Evolutionary conservation across 2,888 invertebrate species (phyloP).

Genomic region (Orthosia gothica): DNA sequence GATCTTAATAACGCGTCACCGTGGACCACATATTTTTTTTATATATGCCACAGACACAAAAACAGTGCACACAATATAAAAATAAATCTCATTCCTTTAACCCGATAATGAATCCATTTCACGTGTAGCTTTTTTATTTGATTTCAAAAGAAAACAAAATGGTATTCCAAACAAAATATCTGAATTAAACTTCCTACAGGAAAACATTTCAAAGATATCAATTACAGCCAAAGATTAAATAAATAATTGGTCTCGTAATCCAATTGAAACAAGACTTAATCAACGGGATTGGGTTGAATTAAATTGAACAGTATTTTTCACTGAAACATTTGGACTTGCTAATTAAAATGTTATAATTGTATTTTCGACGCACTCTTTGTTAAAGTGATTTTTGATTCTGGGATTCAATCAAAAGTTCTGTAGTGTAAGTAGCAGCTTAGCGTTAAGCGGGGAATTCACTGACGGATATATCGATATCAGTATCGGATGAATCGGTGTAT

Average conservation of each 20-base stretch:
- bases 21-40: too few relatives aligned
- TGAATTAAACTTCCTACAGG: background rate
- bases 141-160: background rate
- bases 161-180: background rate
- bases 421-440: background rate
- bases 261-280: conserved; percentile 40
- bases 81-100: too few relatives aligned
- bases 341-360: conserved; percentile 25
- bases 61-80: background rate
- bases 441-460: too few relatives aligned
- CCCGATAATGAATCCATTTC: background rate
- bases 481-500: too few relatives aligned
- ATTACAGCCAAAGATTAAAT: conserved; percentile 32
- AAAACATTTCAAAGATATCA: conserved; percentile 20
- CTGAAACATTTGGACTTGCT: conserved; percentile 15
- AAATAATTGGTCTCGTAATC: conserved; percentile 33
- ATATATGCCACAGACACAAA: too few relatives aligned
- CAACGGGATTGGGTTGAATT: conserved; percentile 12
- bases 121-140: background rate
- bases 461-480: too few relatives aligned
- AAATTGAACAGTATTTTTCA: conserved; percentile 19
- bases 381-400: background rate
- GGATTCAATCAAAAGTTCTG: background rate
- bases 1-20: too few relatives aligned
- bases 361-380: background rate